Base-by-base conservation (phyloP, 2,888 invertebrate species). In the Drosophila gaucha region DNA sequence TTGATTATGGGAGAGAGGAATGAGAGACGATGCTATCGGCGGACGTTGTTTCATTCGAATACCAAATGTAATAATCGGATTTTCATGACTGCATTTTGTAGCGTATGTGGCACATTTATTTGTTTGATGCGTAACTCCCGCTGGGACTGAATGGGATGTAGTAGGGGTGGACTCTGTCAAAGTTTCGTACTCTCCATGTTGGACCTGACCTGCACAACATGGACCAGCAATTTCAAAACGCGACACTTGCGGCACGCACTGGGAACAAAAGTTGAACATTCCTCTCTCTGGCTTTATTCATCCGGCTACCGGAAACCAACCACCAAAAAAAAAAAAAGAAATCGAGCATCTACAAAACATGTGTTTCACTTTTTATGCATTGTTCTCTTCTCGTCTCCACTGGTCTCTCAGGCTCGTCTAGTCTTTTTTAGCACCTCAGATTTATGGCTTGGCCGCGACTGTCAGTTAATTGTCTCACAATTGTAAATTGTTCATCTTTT, bases 31-130 rank as follows among this genome's bases (percentile, higher is more conserved):
- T 68, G 64, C 20, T 44, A 63, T 63, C 59, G 24, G 33, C 54
- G 38, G 39, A 39, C 39, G 35, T 38, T 50, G 44, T 20, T 39
- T 46, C 24, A 28, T 28, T 38, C 50, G 36, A 68, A 72, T 63
- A 69, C 80, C 60, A 73, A 84, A 86, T 78, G 73, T 79, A 78
- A 85, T 86, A 86, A 84, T 85, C 78, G 84, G 73, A 78, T 86
- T 83, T 83, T 86, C 86, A 70, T 80, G 80, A 69, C 49, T 78
- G 86, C 83, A 78, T 78, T 82, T 77, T 65, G 63, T 16, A 58
- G 49, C 73, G 63, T 77, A 65, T 78, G 76, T 77, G 79, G 72
- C 79, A 75, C 83, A 78, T 82, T 82, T 85, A 79, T 77, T n/a
- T 82, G 71, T 77, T 79, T 71, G 52, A 58, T 62, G 63, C 54